Conservation (phyloP, 2,797 vertebrate species). For the Acanthiza pusilla region DNA sequence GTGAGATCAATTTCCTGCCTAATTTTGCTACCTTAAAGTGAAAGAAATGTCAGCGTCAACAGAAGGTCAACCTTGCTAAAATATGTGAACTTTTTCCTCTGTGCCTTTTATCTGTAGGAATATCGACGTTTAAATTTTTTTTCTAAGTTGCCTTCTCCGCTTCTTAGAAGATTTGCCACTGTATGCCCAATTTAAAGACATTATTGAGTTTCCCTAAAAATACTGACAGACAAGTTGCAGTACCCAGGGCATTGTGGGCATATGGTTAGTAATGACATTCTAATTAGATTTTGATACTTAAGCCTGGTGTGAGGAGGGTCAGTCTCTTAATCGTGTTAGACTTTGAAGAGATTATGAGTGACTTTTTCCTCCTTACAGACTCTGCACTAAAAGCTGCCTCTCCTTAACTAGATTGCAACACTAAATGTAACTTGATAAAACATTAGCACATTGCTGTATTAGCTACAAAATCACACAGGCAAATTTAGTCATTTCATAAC, state of each 20-base stretch:
- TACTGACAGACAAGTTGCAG: background rate
- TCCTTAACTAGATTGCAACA: background rate
- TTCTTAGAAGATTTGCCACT: background rate
- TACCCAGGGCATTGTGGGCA: background rate
- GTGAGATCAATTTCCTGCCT: background rate
- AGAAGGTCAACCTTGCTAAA: background rate
- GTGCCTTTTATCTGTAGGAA: background rate
- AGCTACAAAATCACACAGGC: background rate
- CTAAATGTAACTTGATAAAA: background rate
- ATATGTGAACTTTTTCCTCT: background rate
- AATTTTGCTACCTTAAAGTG: background rate
- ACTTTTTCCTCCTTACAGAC: constrained; percentile 4
- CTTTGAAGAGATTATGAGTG: constrained; percentile 34
- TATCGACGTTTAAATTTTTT: background rate
- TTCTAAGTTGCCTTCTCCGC: background rate
- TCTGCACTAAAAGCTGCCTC: background rate
- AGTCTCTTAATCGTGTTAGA: constrained; percentile 37
- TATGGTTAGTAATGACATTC: background rate
- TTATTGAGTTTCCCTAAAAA: constrained; percentile 24
- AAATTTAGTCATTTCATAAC: background rate
- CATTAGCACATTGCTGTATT: background rate
- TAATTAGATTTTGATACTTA: constrained; percentile 46
- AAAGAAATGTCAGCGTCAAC: background rate
- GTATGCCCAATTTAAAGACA: background rate
- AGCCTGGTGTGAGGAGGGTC: constrained; percentile 32